Base-by-base conservation (phyloP, 2,113 vertebrate species). In the Callopanchax toddi region DNA sequence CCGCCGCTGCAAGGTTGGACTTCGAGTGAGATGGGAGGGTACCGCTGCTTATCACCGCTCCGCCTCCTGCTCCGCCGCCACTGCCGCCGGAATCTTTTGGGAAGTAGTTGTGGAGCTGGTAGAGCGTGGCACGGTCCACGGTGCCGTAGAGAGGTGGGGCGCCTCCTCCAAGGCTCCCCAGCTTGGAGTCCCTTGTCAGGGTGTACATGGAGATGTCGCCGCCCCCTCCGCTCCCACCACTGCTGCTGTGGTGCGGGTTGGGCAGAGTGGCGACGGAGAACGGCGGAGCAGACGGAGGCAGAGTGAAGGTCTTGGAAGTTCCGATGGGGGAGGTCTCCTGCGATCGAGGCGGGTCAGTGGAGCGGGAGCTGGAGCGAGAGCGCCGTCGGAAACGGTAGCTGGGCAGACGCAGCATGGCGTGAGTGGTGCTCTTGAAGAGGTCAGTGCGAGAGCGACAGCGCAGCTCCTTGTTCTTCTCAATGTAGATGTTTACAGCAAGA, bases 161-260 rank as follows among this genome's bases (percentile, higher is more conserved):
- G 0, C 87, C 86, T 37, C 93, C 92, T 23, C 92, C 93, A 21
- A 93, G 87, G 72, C 90, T 90, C 74, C 87, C 88, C 54, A 91
- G 72, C 76, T 93, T 92, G 68, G 88, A 89, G 86, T 96, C 94
- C 85, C 94, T 91, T 0, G 93, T 89, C 60, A 97, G 91, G 26
- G 95, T 95, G 87, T 95, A 97, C 94, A 97, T 95, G 79, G 95
- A 95, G 87, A 97, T 96, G 89, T 97, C 95, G n/a, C 90, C 91
- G 3, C 89, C 87, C 6, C 85, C 87, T 32, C 85, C 85, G 10
- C 85, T 74, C 1, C 86, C 80, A 0, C 83, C 42, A 44, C 89
- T 71, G 74, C 85, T 82, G 45, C 50, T 59, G 70, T 92, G 91
- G 77, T 93, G 92, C 0, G 92, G 92, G 76, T 93, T 93, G 50